Percentiles rank a stretch among this genome's conserved stretches.
Conservation (phyloP, 37 sponge, comb jelly and placozoan species). For the Geodia barretti region DNA sequence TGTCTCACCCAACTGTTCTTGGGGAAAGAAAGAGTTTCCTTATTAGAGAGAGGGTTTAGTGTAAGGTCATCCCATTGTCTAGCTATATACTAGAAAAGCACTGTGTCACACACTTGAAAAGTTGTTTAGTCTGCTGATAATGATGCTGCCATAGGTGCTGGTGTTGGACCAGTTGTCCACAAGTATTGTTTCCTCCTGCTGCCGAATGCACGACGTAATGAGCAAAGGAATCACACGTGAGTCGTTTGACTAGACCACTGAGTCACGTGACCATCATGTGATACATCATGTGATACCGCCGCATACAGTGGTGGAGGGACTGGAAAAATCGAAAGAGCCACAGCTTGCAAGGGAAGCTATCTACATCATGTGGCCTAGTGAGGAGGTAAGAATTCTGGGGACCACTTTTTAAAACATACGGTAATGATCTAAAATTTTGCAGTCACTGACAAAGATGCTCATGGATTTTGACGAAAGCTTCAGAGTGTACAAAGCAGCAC, state of each 20-base stretch:
- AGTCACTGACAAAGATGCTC: not conserved
- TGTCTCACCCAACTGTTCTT: no score
- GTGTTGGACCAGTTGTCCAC: constrained; percentile 66
- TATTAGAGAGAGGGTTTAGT: no score
- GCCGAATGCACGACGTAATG: constrained; percentile 72
- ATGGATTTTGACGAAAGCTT: not conserved
- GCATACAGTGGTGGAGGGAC: constrained; percentile 61
- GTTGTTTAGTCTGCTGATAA: no score
- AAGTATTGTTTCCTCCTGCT: constrained; percentile 60
- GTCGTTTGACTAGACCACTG: not conserved
- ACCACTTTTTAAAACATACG: no score
- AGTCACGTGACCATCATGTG: no score
- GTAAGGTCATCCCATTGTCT: no score
- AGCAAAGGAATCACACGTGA: constrained; percentile 52
- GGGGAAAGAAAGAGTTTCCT: no score
- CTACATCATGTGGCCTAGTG: constrained; percentile 62
- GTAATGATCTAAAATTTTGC: no score
- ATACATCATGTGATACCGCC: no score
- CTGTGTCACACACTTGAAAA: no score
- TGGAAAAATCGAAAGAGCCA: constrained; percentile 54
- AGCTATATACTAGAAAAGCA: no score
- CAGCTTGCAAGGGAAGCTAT: constrained; percentile 66
- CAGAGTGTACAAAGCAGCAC: not conserved
- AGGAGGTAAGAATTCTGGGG: constrained; percentile 51
- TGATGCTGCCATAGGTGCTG: constrained; percentile 39